Conservation (phyloP, 1,140 invertebrate genomes). For the Cotesia chilonis region DNA sequence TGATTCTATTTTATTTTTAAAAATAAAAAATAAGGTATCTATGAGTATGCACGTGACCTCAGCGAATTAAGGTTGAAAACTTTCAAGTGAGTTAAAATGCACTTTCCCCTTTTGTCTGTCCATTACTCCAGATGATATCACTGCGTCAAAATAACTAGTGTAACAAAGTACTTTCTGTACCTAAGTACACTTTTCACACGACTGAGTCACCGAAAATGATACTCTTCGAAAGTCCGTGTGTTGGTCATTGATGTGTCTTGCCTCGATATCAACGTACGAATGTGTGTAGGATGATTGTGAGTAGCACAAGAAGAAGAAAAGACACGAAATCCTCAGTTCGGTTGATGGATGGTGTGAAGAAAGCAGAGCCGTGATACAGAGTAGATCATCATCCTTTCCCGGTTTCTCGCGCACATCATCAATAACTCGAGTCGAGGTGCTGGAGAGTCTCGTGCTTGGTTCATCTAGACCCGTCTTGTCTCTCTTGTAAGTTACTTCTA, state of each 20-base stretch:
- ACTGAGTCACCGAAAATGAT: conserved; percentile 3
- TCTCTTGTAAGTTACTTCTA: neutral
- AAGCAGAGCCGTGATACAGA: conserved; percentile 19
- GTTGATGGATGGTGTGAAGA: conserved; percentile 38
- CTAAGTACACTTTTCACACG: neutral
- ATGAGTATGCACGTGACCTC: too few relatives aligned
- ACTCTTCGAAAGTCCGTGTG: neutral
- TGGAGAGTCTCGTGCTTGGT: conserved; percentile 24
- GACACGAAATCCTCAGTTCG: conserved; percentile 32
- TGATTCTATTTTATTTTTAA: too few relatives aligned
- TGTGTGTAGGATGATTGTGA: conserved; percentile 17
- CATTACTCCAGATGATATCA: too few relatives aligned
- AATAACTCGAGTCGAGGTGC: conserved; percentile 31
- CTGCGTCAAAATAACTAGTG: too few relatives aligned
- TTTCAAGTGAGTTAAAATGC: too few relatives aligned
- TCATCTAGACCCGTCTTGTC: conserved; percentile 7
- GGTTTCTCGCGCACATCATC: conserved; percentile 35
- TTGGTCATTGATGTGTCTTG: neutral
- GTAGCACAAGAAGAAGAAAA: conserved; percentile 20
- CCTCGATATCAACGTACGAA: neutral
- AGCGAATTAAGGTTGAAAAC: too few relatives aligned
- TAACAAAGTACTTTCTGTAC: neutral
- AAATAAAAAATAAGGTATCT: too few relatives aligned
- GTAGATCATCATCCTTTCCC: conserved; percentile 16
- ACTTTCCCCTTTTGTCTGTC: too few relatives aligned